phyloP scores from a whole-genome alignment of 2,888 invertebrate species.

The Drosophila kanekoi region DNA sequence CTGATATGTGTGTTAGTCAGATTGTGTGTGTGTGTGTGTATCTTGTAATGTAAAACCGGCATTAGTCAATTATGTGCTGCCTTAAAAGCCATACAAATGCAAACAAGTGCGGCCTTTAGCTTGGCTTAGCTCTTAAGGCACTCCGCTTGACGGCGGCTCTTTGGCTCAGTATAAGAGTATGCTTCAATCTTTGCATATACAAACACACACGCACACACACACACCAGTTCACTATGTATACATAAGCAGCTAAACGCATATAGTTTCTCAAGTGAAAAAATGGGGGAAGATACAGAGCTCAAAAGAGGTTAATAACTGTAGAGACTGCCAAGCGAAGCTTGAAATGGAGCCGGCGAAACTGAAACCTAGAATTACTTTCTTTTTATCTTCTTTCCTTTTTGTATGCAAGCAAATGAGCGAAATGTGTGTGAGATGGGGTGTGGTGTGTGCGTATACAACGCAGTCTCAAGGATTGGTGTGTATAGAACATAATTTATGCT shows the following conservation, averaged over 20 bases:
- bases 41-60: conserved; percentile 58
- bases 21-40: conserved; percentile 21
- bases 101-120: conserved; percentile 51
- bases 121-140: conserved; percentile 47
- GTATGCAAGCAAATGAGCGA: conserved; percentile 6
- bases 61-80: conserved; percentile 53
- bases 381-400: not conserved
- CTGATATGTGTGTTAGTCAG: conserved; percentile 2
- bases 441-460: not conserved
- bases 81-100: conserved; percentile 52
- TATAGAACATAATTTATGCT: not conserved
- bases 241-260: conserved; percentile 47
- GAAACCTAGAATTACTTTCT: conserved; percentile 22
- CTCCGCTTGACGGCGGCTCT: conserved; percentile 12
- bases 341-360: conserved; percentile 28
- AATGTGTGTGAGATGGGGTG: not conserved
- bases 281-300: conserved; percentile 18
- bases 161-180: conserved; percentile 24
- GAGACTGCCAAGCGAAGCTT: conserved; percentile 27
- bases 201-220: conserved; percentile 13
- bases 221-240: conserved; percentile 6
- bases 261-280: conserved; percentile 46
- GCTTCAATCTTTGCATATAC: conserved; percentile 38
- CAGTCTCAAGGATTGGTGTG: conserved; percentile 1
- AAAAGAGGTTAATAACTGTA: conserved; percentile 65